phyloP scores from a whole-genome alignment of 1,140 invertebrate genomes.

The Conopomorpha cramerella region DNA sequence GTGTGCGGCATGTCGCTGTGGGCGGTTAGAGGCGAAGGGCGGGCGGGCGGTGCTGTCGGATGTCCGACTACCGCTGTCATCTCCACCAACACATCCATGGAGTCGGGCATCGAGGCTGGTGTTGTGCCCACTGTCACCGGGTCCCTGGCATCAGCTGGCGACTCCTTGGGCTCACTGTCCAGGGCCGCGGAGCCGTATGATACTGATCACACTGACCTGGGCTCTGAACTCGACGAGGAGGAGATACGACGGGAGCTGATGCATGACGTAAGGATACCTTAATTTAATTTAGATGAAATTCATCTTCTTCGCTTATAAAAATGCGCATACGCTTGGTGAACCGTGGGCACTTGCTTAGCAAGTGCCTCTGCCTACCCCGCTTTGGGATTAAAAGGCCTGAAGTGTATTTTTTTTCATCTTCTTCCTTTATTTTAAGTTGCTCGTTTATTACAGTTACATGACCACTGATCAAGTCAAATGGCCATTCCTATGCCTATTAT shows the following conservation, averaged over 20 bases:
- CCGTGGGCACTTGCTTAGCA: no score
- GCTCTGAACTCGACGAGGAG: slow-evolving; percentile 76
- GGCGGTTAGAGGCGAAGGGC: slow-evolving; percentile 45
- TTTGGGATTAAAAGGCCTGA: no score
- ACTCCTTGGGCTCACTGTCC: slow-evolving; percentile 65
- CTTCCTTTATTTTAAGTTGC: no score
- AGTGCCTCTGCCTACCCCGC: no score
- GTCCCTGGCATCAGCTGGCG: slow-evolving; percentile 62
- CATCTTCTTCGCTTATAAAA: slow-evolving; percentile 3
- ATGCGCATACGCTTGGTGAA: no score
- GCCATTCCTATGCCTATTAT: no score
- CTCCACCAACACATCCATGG: slow-evolving; percentile 57
- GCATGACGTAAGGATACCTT: slow-evolving; percentile 79
- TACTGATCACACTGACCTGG: slow-evolving; percentile 77
- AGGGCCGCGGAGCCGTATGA: slow-evolving; percentile 70
- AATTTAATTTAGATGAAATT: slow-evolving; percentile 22
- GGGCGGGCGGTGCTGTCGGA: slow-evolving; percentile 25
- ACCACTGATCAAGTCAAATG: no score
- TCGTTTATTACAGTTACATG: no score
- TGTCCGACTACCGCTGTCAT: slow-evolving; percentile 29
- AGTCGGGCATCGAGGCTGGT: slow-evolving; percentile 62
- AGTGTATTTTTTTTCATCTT: no score
- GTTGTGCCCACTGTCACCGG: slow-evolving; percentile 70
- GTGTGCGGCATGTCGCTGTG: slow-evolving; percentile 46
- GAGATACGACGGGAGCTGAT: slow-evolving; percentile 75